These are phyloP conservation scores for Catharus ustulatus DNA, from an alignment of 2,797 vertebrate genomes.

Conservation along the genomic window DNA sequence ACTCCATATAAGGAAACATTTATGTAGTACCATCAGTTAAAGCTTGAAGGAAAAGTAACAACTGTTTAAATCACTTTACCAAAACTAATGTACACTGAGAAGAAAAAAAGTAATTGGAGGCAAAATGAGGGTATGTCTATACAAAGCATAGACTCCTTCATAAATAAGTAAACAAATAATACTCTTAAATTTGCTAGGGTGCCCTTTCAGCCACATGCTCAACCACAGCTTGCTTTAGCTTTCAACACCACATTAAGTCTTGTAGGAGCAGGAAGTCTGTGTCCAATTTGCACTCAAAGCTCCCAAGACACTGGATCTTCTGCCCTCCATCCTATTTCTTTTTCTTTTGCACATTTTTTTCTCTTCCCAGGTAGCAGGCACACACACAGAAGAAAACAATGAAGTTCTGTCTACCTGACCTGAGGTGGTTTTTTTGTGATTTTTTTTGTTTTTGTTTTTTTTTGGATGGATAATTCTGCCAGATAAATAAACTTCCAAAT, in stretches of 20 bases:
- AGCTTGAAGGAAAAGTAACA: conserved; percentile 54
- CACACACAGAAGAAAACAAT: conserved; percentile 8
- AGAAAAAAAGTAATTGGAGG: conserved; percentile 17
- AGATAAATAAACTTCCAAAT: conserved; percentile 55
- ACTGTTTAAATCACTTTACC: conserved; percentile 44
- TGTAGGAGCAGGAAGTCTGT: conserved; percentile 22
- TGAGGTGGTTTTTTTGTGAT: not conserved
- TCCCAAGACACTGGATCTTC: conserved; percentile 6
- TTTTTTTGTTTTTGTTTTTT: not conserved
- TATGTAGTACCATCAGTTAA: conserved; percentile 57
- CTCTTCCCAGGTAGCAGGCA: conserved; percentile 58
- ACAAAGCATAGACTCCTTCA: conserved; percentile 63
- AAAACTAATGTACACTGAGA: conserved; percentile 36
- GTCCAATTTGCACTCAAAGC: not conserved
- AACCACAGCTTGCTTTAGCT: conserved; percentile 2
- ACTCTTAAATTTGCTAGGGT: conserved; percentile 42
- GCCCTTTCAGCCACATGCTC: not conserved
- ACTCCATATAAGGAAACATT: conserved; percentile 50
- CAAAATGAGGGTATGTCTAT: conserved; percentile 25
- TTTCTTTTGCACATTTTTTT: not conserved
- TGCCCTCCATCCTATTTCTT: not conserved
- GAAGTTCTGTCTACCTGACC: conserved; percentile 42
- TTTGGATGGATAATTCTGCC: conserved; percentile 36
- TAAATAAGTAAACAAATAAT: conserved; percentile 67
- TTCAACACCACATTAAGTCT: not conserved